A percentile compares a stretch with the other conserved stretches of the same genome.
These are phyloP conservation scores for Chelonia mydas DNA, from an alignment of 2,797 vertebrate species.

Conservation along the genomic window DNA sequence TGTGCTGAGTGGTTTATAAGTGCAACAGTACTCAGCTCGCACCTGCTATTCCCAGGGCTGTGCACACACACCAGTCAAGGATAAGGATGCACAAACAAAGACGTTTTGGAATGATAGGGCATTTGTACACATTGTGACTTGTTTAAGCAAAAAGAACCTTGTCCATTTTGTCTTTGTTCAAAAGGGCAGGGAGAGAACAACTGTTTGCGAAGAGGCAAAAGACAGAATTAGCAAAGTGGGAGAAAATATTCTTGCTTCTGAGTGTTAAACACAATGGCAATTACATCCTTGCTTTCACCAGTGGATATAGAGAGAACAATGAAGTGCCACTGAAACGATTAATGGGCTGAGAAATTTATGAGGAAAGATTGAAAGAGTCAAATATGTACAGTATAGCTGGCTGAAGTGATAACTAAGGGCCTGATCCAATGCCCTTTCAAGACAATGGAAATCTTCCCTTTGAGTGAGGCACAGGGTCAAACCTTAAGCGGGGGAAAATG, in stretches of 20 bases:
- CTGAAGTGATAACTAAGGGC: neutral
- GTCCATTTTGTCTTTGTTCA: neutral
- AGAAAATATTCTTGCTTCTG: neutral
- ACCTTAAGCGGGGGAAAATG: neutral
- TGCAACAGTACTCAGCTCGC: neutral
- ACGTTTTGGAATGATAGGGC: neutral
- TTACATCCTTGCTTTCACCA: constrained; percentile 58
- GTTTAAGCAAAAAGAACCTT: neutral
- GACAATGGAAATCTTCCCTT: neutral
- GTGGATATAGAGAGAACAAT: constrained; percentile 47
- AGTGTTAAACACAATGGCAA: constrained; percentile 31
- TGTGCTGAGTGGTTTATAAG: accelerated
- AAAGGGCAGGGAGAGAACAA: neutral
- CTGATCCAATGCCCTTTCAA: neutral
- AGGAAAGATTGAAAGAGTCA: constrained; percentile 66
- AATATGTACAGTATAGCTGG: neutral
- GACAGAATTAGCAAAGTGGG: constrained; percentile 41
- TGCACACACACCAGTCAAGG: accelerated
- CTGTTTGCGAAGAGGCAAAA: neutral
- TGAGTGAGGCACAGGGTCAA: neutral
- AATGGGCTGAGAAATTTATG: constrained; percentile 36
- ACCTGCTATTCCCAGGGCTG: accelerated
- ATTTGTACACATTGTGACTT: accelerated
- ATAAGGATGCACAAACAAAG: neutral
- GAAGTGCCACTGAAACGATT: constrained; percentile 61